These are phyloP conservation scores for Pogonocherus hispidulus DNA, from an alignment of 2,888 invertebrate genomes.

Conservation along the genomic window DNA sequence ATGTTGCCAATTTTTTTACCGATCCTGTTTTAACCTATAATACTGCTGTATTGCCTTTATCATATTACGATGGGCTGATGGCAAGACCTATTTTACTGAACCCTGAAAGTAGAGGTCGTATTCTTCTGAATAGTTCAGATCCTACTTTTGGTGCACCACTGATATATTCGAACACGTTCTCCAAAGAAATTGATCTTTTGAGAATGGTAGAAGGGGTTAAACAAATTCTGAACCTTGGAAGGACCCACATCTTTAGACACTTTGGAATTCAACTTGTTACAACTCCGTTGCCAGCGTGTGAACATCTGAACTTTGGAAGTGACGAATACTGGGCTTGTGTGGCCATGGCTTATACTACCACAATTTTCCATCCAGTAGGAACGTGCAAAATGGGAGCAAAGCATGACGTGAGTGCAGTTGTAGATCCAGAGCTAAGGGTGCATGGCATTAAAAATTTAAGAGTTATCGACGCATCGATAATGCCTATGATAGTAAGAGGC, in stretches of 20 bases:
- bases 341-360: conserved; percentile 76
- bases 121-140: conserved; percentile 77
- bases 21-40: conserved; percentile 70
- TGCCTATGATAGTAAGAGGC: conserved; percentile 73
- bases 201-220: conserved; percentile 75
- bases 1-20: conserved; percentile 72
- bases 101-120: conserved; percentile 76
- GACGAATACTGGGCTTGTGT: conserved; percentile 79
- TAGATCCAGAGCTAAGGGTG: conserved; percentile 75
- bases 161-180: conserved; percentile 80
- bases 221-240: conserved; percentile 73
- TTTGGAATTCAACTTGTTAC: conserved; percentile 73
- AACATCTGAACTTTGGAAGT: conserved; percentile 72
- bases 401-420: conserved; percentile 75
- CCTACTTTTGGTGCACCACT: conserved; percentile 81
- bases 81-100: conserved; percentile 75
- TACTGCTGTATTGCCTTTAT: conserved; percentile 70
- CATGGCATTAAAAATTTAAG: conserved; percentile 75
- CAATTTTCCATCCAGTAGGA: conserved; percentile 79
- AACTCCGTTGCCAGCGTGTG: conserved; percentile 74
- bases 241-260: conserved; percentile 73
- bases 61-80: conserved; percentile 76
- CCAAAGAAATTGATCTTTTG: conserved; percentile 75
- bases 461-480: conserved; percentile 79
- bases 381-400: conserved; percentile 81